phyloP scores from a whole-genome alignment of 2,113 vertebrate species.

The Chaetops frenatus region DNA sequence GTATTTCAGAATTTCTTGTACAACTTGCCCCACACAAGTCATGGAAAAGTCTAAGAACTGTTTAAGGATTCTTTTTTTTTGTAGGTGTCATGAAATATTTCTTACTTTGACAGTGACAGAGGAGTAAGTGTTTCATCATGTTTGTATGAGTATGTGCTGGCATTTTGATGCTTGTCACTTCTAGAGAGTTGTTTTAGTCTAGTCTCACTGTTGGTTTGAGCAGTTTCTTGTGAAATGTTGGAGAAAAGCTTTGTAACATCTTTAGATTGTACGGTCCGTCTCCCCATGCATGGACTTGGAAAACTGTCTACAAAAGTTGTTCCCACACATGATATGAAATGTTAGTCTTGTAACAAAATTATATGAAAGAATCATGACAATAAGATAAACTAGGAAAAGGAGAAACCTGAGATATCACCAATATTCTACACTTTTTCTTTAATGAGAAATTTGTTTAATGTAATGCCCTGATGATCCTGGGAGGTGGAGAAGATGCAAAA shows the following conservation, averaged over 20 bases:
- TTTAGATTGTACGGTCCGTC: neutral
- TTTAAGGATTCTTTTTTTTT: constrained; percentile 28
- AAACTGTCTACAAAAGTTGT: neutral
- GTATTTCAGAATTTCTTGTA: neutral
- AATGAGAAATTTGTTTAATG: neutral
- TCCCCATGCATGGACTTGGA: neutral
- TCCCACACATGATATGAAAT: neutral
- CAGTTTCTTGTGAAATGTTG: neutral
- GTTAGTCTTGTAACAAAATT: neutral
- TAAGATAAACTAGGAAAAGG: neutral
- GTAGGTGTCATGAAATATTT: constrained; percentile 35
- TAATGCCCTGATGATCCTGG: neutral
- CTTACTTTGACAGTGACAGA: constrained; percentile 30
- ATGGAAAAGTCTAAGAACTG: constrained; percentile 13
- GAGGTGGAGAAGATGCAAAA: neutral
- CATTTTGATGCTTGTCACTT: neutral
- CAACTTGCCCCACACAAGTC: neutral
- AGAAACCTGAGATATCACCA: neutral
- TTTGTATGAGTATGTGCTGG: constrained; percentile 12
- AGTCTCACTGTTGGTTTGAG: neutral
- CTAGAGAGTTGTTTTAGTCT: neutral
- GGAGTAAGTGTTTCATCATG: constrained; percentile 2
- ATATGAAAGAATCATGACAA: neutral
- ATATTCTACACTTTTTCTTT: neutral
- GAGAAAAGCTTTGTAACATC: neutral